Percentiles rank a stretch among this genome's conserved stretches.
These are phyloP conservation scores for Trissolcus brochymenae DNA, from an alignment of 2,888 invertebrate genomes.

Conservation along the genomic window DNA sequence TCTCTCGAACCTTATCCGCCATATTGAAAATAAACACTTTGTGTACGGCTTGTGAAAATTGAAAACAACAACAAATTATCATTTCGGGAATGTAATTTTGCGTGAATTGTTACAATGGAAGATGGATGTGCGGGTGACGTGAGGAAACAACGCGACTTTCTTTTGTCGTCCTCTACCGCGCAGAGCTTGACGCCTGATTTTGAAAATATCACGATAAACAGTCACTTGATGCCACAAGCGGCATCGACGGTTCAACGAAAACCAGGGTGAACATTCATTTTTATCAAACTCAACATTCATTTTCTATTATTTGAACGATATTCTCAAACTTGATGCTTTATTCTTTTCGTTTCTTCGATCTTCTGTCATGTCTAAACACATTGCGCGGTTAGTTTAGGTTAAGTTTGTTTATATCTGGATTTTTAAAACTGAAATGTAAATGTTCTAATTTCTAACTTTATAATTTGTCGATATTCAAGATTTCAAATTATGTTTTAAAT, in stretches of 20 bases:
- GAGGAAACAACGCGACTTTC: slow-evolving; percentile 39
- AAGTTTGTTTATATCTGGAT: too few species aligned
- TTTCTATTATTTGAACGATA: background rate
- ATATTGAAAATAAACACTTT: background rate
- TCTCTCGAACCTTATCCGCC: background rate
- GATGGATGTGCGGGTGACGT: slow-evolving; percentile 15
- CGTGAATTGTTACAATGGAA: slow-evolving; percentile 20
- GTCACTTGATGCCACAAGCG: slow-evolving; percentile 75
- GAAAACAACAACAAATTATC: slow-evolving; percentile 5
- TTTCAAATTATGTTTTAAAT: too few species aligned
- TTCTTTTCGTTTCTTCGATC: background rate
- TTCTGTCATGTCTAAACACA: too few species aligned
- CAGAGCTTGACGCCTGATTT: slow-evolving; percentile 55
- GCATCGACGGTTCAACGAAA: slow-evolving; percentile 75
- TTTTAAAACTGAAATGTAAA: too few species aligned
- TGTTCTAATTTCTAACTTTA: background rate
- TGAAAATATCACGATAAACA: slow-evolving; percentile 67
- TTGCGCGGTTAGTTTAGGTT: too few species aligned
- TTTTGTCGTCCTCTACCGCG: slow-evolving; percentile 59
- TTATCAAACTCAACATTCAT: background rate
- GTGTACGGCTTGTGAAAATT: slow-evolving; percentile 8
- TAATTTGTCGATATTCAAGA: too few species aligned
- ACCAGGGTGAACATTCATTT: slow-evolving; percentile 59
- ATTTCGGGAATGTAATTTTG: slow-evolving; percentile 1
- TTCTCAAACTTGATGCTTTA: background rate